phyloP scores from a whole-genome alignment of 2,888 invertebrate species.

The Drosophila algonquin region DNA sequence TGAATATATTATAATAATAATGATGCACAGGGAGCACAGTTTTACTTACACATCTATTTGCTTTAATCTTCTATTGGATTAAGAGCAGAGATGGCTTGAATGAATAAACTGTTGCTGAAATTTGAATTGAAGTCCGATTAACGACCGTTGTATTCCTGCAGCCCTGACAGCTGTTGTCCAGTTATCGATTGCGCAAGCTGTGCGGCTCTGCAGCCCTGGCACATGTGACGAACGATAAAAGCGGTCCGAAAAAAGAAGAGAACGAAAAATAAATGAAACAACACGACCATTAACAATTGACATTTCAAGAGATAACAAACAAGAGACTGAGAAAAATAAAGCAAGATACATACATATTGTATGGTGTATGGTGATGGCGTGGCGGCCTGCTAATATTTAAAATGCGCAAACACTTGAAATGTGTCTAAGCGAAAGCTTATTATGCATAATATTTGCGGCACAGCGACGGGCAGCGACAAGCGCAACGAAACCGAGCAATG shows the following conservation, averaged over 20 bases:
- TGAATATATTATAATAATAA: background rate
- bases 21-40: background rate
- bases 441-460: slow-evolving; percentile 27
- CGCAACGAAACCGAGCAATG: slow-evolving; percentile 57
- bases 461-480: slow-evolving; percentile 22
- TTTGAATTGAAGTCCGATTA: background rate
- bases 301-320: slow-evolving; percentile 28
- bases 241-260: slow-evolving; percentile 7
- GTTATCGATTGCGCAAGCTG: slow-evolving; percentile 19
- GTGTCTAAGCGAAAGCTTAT: slow-evolving; percentile 51
- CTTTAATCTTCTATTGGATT: background rate
- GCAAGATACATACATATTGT: background rate
- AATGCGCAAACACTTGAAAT: slow-evolving; percentile 47
- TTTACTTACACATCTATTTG: background rate
- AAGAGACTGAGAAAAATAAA: slow-evolving; percentile 2
- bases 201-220: slow-evolving; percentile 21
- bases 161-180: slow-evolving; percentile 11
- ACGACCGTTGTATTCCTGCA: background rate
- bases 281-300: slow-evolving; percentile 10
- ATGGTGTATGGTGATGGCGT: background rate
- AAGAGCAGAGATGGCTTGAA: no score
- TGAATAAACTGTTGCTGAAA: no score
- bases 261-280: slow-evolving; percentile 4
- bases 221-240: slow-evolving; percentile 9
- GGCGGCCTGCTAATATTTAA: slow-evolving; percentile 27